phyloP scores from a whole-genome alignment of 1,140 invertebrate genomes.

The Hylaeus anthracinus region DNA sequence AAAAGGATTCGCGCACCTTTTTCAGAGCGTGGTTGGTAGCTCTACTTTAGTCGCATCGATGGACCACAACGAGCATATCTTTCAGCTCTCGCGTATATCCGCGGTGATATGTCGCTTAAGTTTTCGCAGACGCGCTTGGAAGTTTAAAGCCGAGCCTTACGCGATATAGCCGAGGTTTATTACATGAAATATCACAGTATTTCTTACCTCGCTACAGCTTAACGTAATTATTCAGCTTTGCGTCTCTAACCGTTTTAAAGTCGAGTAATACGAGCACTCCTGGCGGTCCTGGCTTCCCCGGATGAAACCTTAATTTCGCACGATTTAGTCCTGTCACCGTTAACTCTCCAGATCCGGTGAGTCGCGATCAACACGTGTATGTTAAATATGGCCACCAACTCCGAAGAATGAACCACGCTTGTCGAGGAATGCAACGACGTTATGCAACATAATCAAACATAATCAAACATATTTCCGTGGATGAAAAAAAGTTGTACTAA shows the following conservation, averaged over 20 bases:
- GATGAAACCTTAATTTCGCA: conserved; percentile 32
- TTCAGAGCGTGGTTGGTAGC: no score
- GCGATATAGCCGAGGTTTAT: conserved; percentile 56
- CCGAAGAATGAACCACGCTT: no score
- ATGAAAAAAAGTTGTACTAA: no score
- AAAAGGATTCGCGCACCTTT: no score
- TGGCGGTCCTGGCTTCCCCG: neutral
- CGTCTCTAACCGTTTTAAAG: conserved; percentile 56
- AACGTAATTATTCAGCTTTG: conserved; percentile 57
- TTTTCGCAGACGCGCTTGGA: conserved; percentile 27
- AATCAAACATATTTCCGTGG: no score
- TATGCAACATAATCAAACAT: no score
- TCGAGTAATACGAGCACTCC: conserved; percentile 31
- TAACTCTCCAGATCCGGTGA: conserved; percentile 1
- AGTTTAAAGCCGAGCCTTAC: conserved; percentile 59
- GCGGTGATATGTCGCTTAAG: conserved; percentile 50
- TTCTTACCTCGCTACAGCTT: conserved; percentile 51
- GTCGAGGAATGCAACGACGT: no score
- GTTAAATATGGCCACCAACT: neutral
- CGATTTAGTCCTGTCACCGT: conserved; percentile 15
- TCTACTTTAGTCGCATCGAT: neutral
- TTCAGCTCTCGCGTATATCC: conserved; percentile 21
- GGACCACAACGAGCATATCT: conserved; percentile 32
- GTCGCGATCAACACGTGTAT: neutral
- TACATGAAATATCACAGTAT: conserved; percentile 58